These are phyloP conservation scores for Falco cherrug DNA, from an alignment of 2,797 vertebrate species.

Conservation along the genomic window DNA sequence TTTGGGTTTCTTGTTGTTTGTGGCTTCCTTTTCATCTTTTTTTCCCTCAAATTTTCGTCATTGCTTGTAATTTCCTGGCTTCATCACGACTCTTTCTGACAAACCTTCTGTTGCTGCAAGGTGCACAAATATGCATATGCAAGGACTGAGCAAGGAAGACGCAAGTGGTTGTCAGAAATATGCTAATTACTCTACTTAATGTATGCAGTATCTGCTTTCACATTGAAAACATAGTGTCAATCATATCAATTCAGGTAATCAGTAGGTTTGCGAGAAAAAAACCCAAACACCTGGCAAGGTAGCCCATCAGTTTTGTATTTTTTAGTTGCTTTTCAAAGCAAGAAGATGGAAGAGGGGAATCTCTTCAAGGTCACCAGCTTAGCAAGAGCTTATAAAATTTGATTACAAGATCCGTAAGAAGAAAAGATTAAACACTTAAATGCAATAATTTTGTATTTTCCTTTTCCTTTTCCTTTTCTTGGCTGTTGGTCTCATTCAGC, in stretches of 20 bases:
- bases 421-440: background rate
- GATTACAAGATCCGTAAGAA: background rate
- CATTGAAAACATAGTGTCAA: background rate
- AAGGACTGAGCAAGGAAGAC: constrained; percentile 31
- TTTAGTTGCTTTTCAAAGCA: background rate
- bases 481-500: background rate
- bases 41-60: constrained; percentile 8
- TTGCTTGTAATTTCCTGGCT: constrained; percentile 54
- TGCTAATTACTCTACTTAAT: constrained; percentile 18
- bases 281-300: background rate
- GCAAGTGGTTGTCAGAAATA: constrained; percentile 34
- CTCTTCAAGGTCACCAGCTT: background rate
- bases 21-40: background rate
- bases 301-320: background rate
- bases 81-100: constrained; percentile 26
- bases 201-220: background rate
- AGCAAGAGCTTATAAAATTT: background rate
- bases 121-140: constrained; percentile 29
- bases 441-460: background rate
- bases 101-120: constrained; percentile 48
- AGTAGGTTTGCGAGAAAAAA: background rate
- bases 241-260: constrained; percentile 11
- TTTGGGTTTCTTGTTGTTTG: background rate
- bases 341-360: background rate
- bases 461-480: background rate